Base-by-base conservation (phyloP, 2,797 vertebrate genomes). In the Amblyopsis hoosieri region DNA sequence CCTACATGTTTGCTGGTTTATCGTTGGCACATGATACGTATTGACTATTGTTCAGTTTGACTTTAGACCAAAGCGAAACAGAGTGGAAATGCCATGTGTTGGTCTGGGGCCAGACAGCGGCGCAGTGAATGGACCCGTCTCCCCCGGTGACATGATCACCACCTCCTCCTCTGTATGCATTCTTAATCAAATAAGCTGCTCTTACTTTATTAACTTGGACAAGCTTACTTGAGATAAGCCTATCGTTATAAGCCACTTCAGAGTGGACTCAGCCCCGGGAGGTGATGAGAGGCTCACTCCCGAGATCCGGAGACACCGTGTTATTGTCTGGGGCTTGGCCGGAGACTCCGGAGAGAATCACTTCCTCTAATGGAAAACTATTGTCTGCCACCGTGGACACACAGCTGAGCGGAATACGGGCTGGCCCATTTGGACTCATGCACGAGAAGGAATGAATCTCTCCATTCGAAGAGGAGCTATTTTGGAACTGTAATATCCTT, bases 301-400 rank as follows among this genome's bases (percentile, higher is more conserved):
- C 71, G 47, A 72, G 85, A 80, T 76, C 63, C 56, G 3, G 33
- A 74, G 76, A 76, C 62, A 61, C 62, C 2, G 67, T 77, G 83
- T 87, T 86, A 87, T 89, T 90, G 88, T 90, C 81, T 79, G 84
- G 78, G 72, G 80, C 77, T 76, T 65, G 73, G 84, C 82, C 78
- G 31, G 60, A 14, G 75, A 81, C 80, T 80, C 74, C 46, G 11
- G 64, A 60, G 82, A 84, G 84, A 88, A 90, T 90, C 84, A 84
- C 80, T 83, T 74, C 80, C 76, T 86, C 85, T 91, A 90, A 91
- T 92, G 89, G 89, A 91, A 90, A 92, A 92, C 87, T 74, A 89
- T 90, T 91, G 90, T 90, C 85, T 83, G 85, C 80, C 75, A 49
- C 78, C 15, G 78, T 84, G 84, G 82, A 84, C 82, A 82, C 73